Evolutionary conservation across 2,113 vertebrate species (phyloP), one percentile per base, ranked within the genome.

Genomic region (Microtus ochrogaster): DNA sequence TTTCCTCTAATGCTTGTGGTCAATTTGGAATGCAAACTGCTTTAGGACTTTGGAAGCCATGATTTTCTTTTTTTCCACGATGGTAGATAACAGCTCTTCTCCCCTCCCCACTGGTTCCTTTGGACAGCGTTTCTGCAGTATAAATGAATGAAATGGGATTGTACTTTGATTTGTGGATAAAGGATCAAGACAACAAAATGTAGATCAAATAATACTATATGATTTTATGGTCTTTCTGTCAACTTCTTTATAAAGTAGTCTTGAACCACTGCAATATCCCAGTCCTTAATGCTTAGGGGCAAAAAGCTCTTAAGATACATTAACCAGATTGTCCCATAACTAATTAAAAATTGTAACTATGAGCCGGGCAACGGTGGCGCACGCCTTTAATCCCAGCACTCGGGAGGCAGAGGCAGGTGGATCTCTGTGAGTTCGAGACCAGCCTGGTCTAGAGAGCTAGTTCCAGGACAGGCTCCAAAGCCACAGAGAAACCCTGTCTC

Each of bases 21-120:
- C 28, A 73, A 24, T 84, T 66, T 87, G 17, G 30, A 88, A 66
- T 83, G 47, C n/a, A 83, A 83, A 79, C 70, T 78, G 17, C 63
- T 2, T 92, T 55, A 74, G 41, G 16, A 79, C 44, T 96, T 92
- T 74, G 55, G 86, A 87, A 96, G 95, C 26, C 52, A 33, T 90
- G 52, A 47, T 79, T 79, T 90, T 22, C 36, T 17, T 66, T 82
- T 19, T 94, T 77, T 84, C 24, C 58, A 68, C 22, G 30, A 74
- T 78, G 44, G 36, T 82, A 3, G 5, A 44, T 72, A 73, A 95
- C 65, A 90, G 36, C 36, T 92, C 61, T 52, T 14, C 2, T 11
- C 47, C 12, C 55, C 1, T 68, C 72, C 8, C 22, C 41, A 73
- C 10, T 39, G 33, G 33, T 47, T 36, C 10, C 28, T 21, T 44